Conservation (phyloP, 2,797 vertebrate genomes). For the Lithobates sylvaticus region DNA sequence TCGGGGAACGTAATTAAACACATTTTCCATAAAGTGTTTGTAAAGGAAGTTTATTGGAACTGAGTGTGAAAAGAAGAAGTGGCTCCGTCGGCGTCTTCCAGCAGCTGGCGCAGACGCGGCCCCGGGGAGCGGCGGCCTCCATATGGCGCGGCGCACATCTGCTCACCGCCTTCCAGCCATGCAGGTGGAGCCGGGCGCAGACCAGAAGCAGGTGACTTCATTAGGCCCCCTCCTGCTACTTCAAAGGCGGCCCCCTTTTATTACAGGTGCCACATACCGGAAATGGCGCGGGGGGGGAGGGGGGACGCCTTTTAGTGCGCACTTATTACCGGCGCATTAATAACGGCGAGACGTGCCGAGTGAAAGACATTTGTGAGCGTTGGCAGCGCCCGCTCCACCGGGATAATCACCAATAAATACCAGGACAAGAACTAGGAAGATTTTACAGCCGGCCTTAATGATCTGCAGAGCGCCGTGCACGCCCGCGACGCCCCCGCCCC, state of each 20-base stretch:
- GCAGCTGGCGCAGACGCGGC: conserved; percentile 7
- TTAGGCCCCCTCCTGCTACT: conserved; percentile 23
- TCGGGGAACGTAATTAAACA: too few relatives aligned
- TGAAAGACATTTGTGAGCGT: conserved; percentile 76
- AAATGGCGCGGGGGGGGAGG: neutral
- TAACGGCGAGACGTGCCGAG: conserved; percentile 71
- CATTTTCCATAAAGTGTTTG: too few relatives aligned
- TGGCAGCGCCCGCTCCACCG: conserved; percentile 74
- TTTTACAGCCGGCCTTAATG: conserved; percentile 79
- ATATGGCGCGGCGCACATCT: conserved; percentile 1
- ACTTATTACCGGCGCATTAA: conserved; percentile 69
- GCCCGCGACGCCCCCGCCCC: conserved; percentile 40
- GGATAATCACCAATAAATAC: conserved; percentile 80
- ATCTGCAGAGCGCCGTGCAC: conserved; percentile 74
- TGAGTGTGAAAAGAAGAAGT: too few relatives aligned
- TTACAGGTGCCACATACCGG: conserved; percentile 55
- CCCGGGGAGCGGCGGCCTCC: neutral
- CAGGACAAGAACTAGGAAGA: conserved; percentile 80
- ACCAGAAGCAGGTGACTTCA: conserved; percentile 60
- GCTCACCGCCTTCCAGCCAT: conserved; percentile 47
- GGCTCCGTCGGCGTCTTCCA: neutral
- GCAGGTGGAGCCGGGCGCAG: conserved; percentile 48
- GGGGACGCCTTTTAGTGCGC: conserved; percentile 15
- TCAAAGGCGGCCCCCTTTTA: conserved; percentile 48
- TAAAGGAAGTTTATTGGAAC: too few relatives aligned